Percentiles rank a stretch among this genome's conserved stretches.
phyloP scores from a whole-genome alignment of 1,140 invertebrate genomes.

The Drepana arcuata region DNA sequence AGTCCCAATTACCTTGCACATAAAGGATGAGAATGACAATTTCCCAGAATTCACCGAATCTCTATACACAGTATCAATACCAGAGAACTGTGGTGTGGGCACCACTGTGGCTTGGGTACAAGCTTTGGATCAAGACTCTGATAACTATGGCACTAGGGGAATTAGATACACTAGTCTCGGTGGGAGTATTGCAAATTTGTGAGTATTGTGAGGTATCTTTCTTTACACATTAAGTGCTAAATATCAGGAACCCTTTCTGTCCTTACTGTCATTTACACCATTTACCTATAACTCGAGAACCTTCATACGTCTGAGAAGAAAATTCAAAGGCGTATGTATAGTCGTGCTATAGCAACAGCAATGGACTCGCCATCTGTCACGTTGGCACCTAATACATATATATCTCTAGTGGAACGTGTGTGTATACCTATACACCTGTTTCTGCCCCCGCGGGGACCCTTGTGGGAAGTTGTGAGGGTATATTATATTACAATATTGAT shows the following conservation, averaged over 20 bases:
- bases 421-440: no score
- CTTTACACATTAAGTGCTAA: neutral
- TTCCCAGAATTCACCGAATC: conserved; percentile 89
- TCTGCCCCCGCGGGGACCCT: no score
- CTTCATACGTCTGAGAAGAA: no score
- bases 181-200: conserved; percentile 85
- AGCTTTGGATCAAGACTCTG: conserved; percentile 89
- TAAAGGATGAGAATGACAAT: conserved; percentile 95
- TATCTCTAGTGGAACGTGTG: no score
- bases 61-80: conserved; percentile 83
- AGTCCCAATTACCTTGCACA: conserved; percentile 88
- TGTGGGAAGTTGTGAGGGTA: no score
- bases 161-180: conserved; percentile 89
- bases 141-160: conserved; percentile 86
- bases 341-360: no score
- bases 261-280: no score
- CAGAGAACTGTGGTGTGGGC: conserved; percentile 88
- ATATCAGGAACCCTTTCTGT: no score
- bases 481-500: neutral
- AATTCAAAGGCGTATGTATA: no score
- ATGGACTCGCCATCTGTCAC: no score
- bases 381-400: no score
- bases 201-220: conserved; percentile 61
- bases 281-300: no score
- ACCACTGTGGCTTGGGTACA: conserved; percentile 87